Base-by-base conservation (phyloP, 2,113 vertebrate genomes). In the Xiphorhynchus elegans region DNA sequence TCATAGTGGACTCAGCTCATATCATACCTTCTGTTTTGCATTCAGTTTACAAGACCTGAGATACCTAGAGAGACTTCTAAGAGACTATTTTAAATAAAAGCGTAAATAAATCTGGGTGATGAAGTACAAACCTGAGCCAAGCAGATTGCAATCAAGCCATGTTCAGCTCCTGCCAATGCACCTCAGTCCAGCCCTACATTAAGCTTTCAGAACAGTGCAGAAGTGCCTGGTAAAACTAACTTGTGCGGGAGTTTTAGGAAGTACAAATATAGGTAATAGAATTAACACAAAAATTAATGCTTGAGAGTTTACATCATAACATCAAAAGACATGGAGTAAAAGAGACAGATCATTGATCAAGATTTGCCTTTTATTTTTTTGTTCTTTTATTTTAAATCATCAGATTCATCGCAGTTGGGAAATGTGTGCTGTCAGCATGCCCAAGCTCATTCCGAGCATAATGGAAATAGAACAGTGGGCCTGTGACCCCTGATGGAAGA, bases 11-110 rank as follows among this genome's bases (percentile, higher is more conserved):
- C 26, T 66, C 3, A 0, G 26, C 10, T 91, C 24, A 10, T 70
- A 42, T 42, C 2, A 2, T 46, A 74, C 26, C 50, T 85, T 83
- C 72, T 89, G 74, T 9, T 82, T 86, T 93, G 37, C 5, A 8
- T 78, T 88, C 56, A 25, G 39, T 84, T 92, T 88, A 89, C 60
- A 95, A 89, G 68, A 84, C 64, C 64, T 88, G 15, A 70, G 70
- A 26, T 89, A 60, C 37, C 21, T 74, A 49, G 60, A 83, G 63
- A 75, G 47, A 76, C 25, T 90, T 88, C 42, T 86, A 87, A 78
- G 28, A 59, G 50, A 78, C 31, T 72, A 21, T 66, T 93, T 83
- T 59, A 69, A 86, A 89, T 86, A 68, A 82, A 93, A 90, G 40
- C 6, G 12, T 63, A 67, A 44, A 53, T 87, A 66, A 76, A 69